Evolutionary conservation across 2,797 vertebrate species (phyloP).

Genomic region (Lemur catta): DNA sequence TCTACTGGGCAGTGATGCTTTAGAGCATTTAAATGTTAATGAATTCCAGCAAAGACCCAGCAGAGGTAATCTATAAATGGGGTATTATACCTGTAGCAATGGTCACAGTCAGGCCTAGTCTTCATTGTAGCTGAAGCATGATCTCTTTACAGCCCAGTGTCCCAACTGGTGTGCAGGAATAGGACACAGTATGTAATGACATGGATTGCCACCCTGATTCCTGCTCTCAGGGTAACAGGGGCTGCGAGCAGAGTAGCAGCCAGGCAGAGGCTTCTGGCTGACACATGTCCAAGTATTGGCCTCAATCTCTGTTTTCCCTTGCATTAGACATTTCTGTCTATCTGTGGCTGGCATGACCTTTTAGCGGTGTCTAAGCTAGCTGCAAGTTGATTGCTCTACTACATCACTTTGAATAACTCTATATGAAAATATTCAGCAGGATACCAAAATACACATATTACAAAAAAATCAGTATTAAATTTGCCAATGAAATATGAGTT

Average conservation of each 20-base stretch:
- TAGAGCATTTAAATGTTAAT: not conserved
- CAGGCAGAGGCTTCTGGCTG: not conserved
- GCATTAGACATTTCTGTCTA: not conserved
- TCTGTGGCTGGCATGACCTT: not conserved
- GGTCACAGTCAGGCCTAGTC: not conserved
- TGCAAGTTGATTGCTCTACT: not conserved
- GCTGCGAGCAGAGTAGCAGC: not conserved
- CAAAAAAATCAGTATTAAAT: not conserved
- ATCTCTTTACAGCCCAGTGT: not conserved
- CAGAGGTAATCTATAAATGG: not conserved
- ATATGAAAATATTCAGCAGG: not conserved
- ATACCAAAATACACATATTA: not conserved
- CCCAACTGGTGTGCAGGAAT: not conserved
- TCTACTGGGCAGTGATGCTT: not conserved
- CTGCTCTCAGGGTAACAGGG: not conserved
- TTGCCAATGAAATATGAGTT: not conserved
- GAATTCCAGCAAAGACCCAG: not conserved
- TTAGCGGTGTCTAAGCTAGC: not conserved
- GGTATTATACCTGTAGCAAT: not conserved
- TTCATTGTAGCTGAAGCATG: not conserved
- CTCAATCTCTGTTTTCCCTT: not conserved
- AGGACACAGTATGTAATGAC: not conserved
- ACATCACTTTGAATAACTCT: conserved; percentile 6
- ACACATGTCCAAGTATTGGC: not conserved
- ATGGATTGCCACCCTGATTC: not conserved